phyloP scores from a whole-genome alignment of 2,797 vertebrate species.

The Huso huso region DNA sequence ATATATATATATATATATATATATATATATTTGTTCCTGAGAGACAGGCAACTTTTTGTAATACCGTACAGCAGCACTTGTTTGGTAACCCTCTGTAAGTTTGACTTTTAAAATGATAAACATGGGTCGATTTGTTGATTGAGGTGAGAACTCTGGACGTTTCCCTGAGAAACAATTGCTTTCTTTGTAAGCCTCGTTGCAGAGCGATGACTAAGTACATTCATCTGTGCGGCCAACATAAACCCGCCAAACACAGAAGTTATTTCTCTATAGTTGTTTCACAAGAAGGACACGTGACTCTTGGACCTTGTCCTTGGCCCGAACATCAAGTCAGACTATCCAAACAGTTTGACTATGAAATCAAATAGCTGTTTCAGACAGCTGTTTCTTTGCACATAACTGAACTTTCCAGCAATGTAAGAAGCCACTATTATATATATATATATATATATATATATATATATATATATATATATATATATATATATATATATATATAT shows the following conservation, averaged over 20 bases:
- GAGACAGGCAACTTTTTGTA: too few species aligned
- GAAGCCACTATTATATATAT: too few species aligned
- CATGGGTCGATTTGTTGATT: not conserved
- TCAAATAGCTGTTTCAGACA: conserved; percentile 41
- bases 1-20: too few species aligned
- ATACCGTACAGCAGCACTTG: too few species aligned
- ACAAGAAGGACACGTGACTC: conserved; percentile 16
- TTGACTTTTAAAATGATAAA: not conserved
- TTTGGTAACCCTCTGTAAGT: too few species aligned
- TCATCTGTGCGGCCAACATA: conserved; percentile 36
- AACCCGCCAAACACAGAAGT: conserved; percentile 26
- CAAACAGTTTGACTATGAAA: conserved; percentile 28
- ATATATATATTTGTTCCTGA: too few species aligned
- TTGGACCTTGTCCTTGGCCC: conserved; percentile 25
- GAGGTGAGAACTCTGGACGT: conserved; percentile 1
- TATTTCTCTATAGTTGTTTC: conserved; percentile 16
- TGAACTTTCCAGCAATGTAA: not conserved
- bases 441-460: too few species aligned
- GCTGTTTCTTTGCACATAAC: conserved; percentile 22
- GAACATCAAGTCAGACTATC: conserved; percentile 21
- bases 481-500: too few species aligned
- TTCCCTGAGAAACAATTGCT: conserved; percentile 31
- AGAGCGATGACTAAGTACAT: conserved; percentile 32
- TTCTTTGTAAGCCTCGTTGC: conserved; percentile 37
- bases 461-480: too few species aligned